Conservation (phyloP, 2,888 invertebrate species). For the Limnephilus auricula region DNA sequence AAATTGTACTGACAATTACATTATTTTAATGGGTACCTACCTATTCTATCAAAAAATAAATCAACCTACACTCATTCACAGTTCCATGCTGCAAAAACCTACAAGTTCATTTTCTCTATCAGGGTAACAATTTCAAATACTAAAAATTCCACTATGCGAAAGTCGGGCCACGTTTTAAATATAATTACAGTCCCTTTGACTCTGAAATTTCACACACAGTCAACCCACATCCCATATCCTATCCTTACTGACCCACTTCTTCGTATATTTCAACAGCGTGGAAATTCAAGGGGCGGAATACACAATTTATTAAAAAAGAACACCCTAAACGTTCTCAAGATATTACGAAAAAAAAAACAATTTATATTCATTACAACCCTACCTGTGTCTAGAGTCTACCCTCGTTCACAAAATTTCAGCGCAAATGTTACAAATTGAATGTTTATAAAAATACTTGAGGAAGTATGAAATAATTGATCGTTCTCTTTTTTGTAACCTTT, state of each 20-base stretch:
- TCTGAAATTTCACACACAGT: neutral
- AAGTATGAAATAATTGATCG: neutral
- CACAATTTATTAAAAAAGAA: neutral
- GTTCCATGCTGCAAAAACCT: neutral
- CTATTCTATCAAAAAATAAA: too few species aligned
- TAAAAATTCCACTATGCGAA: neutral
- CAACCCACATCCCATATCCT: neutral
- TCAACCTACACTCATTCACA: neutral
- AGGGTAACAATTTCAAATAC: neutral
- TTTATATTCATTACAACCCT: conserved; percentile 2
- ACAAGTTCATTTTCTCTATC: neutral
- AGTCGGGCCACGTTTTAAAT: neutral
- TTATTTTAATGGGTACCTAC: too few species aligned
- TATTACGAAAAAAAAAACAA: neutral
- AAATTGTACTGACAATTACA: too few species aligned
- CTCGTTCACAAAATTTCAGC: neutral
- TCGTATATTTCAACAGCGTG: neutral
- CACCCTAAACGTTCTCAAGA: conserved; percentile 2
- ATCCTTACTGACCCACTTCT: neutral
- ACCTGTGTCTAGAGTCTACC: neutral
- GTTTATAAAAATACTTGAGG: neutral
- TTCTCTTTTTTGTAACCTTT: neutral
- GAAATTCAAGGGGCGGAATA: neutral
- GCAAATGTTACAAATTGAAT: conserved; percentile 2
- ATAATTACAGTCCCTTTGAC: neutral